phyloP scores from a whole-genome alignment of 2,113 vertebrate species.

The Pardalotus punctatus region DNA sequence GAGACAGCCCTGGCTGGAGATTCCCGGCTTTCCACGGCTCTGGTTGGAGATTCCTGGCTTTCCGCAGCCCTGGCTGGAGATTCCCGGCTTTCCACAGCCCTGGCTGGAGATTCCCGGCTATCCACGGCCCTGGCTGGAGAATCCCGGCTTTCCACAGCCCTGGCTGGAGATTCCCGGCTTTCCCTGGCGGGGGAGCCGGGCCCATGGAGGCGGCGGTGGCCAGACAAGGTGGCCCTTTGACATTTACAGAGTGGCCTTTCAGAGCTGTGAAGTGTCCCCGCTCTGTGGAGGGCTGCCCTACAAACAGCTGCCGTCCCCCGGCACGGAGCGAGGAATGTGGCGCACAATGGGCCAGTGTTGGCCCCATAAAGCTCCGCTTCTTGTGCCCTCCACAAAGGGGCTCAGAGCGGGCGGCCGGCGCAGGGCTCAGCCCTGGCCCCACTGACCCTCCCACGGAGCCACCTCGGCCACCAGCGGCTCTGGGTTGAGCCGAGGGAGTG shows the following conservation, averaged over 20 bases:
- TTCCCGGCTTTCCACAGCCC: neutral
- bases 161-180: neutral
- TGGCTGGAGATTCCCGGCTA: neutral
- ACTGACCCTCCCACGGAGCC: neutral
- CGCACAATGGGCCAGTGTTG: conserved; percentile 74
- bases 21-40: neutral
- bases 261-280: conserved; percentile 53
- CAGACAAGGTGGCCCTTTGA: conserved; percentile 66
- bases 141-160: neutral
- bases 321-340: conserved; percentile 60
- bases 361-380: conserved; percentile 69
- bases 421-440: conserved; percentile 1
- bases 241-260: conserved; percentile 56
- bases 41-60: neutral
- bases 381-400: conserved; percentile 58
- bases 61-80: neutral
- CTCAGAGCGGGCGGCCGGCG: conserved; percentile 1
- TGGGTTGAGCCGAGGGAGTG: neutral
- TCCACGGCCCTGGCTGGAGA: neutral
- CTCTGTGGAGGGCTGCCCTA: conserved; percentile 42
- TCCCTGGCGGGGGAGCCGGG: neutral
- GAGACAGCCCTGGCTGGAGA: neutral
- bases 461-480: neutral
- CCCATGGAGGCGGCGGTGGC: neutral
- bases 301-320: conserved; percentile 24